Evolutionary conservation across 1,140 invertebrate genomes (phyloP).

Genomic region (Panagrolaimus sp.): DNA sequence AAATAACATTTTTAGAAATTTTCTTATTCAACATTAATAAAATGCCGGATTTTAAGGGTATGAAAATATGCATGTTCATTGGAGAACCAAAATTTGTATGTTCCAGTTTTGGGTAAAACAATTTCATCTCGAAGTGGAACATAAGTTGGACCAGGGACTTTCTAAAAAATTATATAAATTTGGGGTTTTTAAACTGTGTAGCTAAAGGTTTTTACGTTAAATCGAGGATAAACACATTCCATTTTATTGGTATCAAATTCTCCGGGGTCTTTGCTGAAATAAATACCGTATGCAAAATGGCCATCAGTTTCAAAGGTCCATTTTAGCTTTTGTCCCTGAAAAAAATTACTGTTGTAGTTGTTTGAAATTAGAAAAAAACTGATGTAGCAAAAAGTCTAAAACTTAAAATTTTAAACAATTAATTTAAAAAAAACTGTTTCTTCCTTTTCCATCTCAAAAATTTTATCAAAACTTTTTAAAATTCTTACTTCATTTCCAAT

Average conservation of each 20-base stretch:
- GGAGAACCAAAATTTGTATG: constrained; percentile 54
- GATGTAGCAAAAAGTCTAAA: not conserved
- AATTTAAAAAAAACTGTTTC: constrained; percentile 28
- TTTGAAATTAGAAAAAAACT: not conserved
- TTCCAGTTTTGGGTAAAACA: constrained; percentile 33
- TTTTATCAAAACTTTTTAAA: no score
- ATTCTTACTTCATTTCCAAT: constrained; percentile 31
- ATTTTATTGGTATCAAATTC: constrained; percentile 29
- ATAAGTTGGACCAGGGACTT: constrained; percentile 55
- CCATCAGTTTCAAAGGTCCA: constrained; percentile 56
- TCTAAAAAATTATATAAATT: constrained; percentile 40
- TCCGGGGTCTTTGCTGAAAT: constrained; percentile 30
- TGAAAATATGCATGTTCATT: constrained; percentile 60
- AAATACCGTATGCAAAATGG: constrained; percentile 55
- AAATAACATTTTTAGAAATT: not conserved
- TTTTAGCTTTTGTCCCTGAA: constrained; percentile 41
- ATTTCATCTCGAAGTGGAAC: constrained; percentile 50
- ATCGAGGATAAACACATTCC: constrained; percentile 47
- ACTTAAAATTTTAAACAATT: not conserved
- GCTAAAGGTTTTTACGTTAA: constrained; percentile 41
- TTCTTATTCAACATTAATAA: constrained; percentile 17
- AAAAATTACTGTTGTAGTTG: no score
- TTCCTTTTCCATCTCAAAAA: no score
- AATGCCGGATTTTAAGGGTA: constrained; percentile 48
- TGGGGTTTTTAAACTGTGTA: constrained; percentile 22